These are phyloP conservation scores for Nyctalus aviator DNA, from an alignment of 2,797 vertebrate species.

Conservation along the genomic window DNA sequence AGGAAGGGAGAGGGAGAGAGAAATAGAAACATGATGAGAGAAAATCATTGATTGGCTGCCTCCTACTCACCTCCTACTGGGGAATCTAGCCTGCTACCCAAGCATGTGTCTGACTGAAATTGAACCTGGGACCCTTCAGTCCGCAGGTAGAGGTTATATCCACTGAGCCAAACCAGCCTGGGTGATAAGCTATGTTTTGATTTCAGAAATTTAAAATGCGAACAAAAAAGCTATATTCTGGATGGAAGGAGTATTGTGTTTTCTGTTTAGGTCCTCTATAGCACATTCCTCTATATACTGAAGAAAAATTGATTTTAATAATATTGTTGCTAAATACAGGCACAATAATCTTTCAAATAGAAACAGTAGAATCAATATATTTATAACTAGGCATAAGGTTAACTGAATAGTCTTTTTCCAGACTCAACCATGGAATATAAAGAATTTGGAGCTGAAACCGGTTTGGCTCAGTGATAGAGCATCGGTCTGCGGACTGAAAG, in stretches of 20 bases:
- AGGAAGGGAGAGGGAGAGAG: no score
- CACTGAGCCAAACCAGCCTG: no score
- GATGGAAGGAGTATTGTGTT: not conserved
- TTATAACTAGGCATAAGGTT: not conserved
- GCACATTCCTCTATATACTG: not conserved
- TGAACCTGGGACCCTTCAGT: no score
- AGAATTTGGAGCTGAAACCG: conserved; percentile 32
- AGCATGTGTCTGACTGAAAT: no score
- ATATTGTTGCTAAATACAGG: not conserved
- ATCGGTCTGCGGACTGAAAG: no score
- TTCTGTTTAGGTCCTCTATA: not conserved
- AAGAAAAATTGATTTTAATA: conserved; percentile 11
- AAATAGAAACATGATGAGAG: no score
- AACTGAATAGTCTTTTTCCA: conserved; percentile 19
- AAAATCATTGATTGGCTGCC: no score
- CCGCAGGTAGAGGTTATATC: no score
- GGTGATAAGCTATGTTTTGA: not conserved
- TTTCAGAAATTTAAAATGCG: conserved; percentile 26
- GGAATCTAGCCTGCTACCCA: no score
- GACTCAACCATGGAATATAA: not conserved
- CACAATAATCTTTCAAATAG: not conserved
- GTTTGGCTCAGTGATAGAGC: no score
- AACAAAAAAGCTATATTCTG: not conserved
- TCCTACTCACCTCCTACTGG: no score
- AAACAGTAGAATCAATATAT: not conserved